These are phyloP conservation scores for Drosophila repleta DNA, from an alignment of 1,140 invertebrate species.

Conservation along the genomic window DNA sequence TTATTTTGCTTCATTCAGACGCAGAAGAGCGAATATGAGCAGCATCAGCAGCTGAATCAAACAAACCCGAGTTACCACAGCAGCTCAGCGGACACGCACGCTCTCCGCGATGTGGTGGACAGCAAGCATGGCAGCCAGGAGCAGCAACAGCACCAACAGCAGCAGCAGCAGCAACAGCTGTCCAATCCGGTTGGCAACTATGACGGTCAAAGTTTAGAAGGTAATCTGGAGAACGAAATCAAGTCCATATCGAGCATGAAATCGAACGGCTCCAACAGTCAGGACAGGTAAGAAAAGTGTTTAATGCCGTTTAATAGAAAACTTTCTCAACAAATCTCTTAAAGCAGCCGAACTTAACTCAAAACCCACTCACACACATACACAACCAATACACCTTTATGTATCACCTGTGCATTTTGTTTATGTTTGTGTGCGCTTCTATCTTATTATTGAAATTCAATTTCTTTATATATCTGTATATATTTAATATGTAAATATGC, in stretches of 20 bases:
- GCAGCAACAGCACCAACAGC: slow-evolving; percentile 34
- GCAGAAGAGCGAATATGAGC: slow-evolving; percentile 78
- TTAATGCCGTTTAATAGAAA: neutral
- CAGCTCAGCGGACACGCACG: slow-evolving; percentile 54
- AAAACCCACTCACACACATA: slow-evolving; percentile 2
- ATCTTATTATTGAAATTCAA: slow-evolving; percentile 5
- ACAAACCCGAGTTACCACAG: slow-evolving; percentile 49
- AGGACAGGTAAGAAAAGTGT: slow-evolving; percentile 84
- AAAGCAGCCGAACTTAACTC: slow-evolving; percentile 18
- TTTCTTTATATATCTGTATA: neutral
- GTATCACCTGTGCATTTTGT: slow-evolving; percentile 24
- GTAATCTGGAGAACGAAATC: slow-evolving; percentile 91
- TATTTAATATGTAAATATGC: slow-evolving; percentile 18
- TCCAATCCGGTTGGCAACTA: slow-evolving; percentile 40
- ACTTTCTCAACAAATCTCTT: slow-evolving; percentile 4
- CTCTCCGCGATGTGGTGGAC: slow-evolving; percentile 67
- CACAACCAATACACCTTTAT: neutral
- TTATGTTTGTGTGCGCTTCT: slow-evolving; percentile 32
- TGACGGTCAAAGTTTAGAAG: slow-evolving; percentile 70
- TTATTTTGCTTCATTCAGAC: slow-evolving; percentile 41
- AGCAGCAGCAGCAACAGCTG: slow-evolving; percentile 25
- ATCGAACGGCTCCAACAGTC: slow-evolving; percentile 87
- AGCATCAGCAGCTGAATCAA: slow-evolving; percentile 64
- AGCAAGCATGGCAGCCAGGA: slow-evolving; percentile 52
- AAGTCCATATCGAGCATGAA: slow-evolving; percentile 88